Base-by-base conservation (phyloP, 2,797 vertebrate species). In the Molossus molossus region DNA sequence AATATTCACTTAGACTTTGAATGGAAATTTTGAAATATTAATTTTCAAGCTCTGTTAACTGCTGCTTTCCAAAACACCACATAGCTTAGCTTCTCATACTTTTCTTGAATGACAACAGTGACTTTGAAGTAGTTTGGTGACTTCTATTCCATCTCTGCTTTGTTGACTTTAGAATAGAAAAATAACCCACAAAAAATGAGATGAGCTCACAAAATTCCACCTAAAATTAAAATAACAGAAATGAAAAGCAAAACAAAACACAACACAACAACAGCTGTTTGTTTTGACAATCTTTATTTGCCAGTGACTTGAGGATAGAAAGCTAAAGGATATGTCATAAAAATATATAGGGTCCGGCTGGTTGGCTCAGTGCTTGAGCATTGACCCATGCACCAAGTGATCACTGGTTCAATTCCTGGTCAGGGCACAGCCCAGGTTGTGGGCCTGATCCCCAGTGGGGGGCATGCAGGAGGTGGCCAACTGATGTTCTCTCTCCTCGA, bases 11-110 rank as follows among this genome's bases (percentile, higher is more conserved):
- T 83, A 85, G 18, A 94, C 4, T 86, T 88, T 89, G 2, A 88
- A 64, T 80, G 13, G 23, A 93, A 95, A 94, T 94, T 93, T 20
- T 97, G 33, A 97, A 96, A 91, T 94, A 91, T 62, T 95, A 95
- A 91, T 69, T 37, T 76, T 12, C 18, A 58, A 15, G 0, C 0
- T 96, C 10, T 79, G 15, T 58, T 87, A 96, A 90, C 0, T 25
- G 4, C 76, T 93, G 1, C 0, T 33, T 96, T 50, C 92, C 90
- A 67, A 94, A 57, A 40, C 37, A 90, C 57, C n/a, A 76, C 72
- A 37, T 45, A 87, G 20, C 58, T 67, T 92, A 87, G 20, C 55
- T 67, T 93, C 2, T 80, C 23, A 0, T 55, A 27, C 96, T 96
- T 97, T 90, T 77, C 55, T 96, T 91, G 70, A 96, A 55, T 17